phyloP scores from a whole-genome alignment of 2,113 vertebrate genomes.

The Daboia siamensis region DNA sequence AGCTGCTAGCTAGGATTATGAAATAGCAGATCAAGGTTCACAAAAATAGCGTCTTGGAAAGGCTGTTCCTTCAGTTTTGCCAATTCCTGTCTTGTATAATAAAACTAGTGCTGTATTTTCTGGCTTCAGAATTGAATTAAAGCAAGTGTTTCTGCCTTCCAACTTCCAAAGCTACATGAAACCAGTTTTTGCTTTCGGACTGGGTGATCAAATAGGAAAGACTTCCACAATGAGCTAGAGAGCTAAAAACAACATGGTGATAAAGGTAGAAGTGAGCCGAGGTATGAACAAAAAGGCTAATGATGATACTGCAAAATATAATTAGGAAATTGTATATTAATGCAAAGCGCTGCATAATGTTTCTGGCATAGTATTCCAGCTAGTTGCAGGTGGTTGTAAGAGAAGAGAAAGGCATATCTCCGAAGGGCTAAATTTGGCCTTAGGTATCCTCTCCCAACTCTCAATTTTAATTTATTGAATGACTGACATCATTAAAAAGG shows the following conservation, averaged over 20 bases:
- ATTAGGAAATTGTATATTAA: background rate
- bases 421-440: background rate
- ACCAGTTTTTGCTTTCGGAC: background rate
- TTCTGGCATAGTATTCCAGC: too few relatives aligned
- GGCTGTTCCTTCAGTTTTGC: background rate
- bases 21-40: background rate
- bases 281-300: background rate
- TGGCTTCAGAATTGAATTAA: conserved; percentile 1
- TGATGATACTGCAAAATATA: background rate
- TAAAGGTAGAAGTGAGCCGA: background rate
- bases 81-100: conserved; percentile 2
- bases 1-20: conserved; percentile 9
- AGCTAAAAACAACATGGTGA: background rate
- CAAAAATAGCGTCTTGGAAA: background rate
- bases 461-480: background rate
- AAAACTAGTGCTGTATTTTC: background rate
- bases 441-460: background rate
- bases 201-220: background rate
- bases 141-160: background rate
- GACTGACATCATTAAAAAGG: background rate
- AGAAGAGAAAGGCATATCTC: too few relatives aligned
- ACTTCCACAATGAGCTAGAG: background rate
- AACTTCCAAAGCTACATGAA: background rate
- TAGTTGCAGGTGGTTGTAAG: background rate
- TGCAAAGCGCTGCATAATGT: background rate